Conservation (phyloP, 2,113 vertebrate genomes). For the Empidonax alnorum region DNA sequence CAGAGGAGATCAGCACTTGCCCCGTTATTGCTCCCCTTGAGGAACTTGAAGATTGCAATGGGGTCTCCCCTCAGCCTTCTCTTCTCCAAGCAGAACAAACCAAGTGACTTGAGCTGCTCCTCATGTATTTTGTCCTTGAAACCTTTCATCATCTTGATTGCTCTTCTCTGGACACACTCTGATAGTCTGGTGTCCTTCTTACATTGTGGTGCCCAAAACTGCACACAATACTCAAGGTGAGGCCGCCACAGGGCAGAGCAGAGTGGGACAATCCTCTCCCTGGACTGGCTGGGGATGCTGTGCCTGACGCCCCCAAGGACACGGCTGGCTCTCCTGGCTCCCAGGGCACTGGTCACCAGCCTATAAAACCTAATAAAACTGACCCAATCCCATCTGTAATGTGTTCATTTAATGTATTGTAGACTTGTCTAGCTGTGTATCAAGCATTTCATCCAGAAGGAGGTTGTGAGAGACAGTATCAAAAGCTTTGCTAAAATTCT, state of each 20-base stretch:
- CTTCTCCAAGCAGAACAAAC: neutral
- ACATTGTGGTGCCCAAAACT: accelerated
- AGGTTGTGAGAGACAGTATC: neutral
- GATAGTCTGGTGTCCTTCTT: neutral
- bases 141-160: accelerated
- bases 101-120: neutral
- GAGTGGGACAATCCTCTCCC: neutral
- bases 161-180: neutral
- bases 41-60: neutral
- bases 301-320: neutral
- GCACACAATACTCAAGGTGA: accelerated
- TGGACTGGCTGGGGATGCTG: accelerated
- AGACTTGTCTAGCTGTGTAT: neutral
- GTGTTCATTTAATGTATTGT: neutral
- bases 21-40: neutral
- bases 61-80: neutral
- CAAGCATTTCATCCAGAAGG: neutral
- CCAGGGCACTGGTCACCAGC: neutral
- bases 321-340: accelerated
- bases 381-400: neutral
- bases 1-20: neutral
- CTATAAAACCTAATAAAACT: neutral
- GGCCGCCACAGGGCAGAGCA: accelerated
- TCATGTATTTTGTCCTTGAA: neutral
- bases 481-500: neutral